These are phyloP conservation scores for Koerneria pararmatus DNA, from an alignment of 2,888 invertebrate genomes.

Conservation along the genomic window DNA sequence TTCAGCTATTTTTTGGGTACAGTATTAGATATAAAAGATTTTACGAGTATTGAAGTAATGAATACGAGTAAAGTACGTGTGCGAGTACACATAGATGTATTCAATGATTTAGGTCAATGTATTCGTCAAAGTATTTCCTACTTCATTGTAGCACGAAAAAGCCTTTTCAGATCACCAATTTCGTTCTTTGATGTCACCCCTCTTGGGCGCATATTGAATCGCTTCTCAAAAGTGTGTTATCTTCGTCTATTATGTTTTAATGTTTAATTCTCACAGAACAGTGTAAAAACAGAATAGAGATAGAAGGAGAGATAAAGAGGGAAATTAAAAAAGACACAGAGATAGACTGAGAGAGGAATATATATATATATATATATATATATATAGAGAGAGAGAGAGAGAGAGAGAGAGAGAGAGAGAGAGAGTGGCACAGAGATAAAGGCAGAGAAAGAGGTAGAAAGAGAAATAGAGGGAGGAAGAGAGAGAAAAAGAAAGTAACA, in stretches of 20 bases:
- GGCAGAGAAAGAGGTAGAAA: not conserved
- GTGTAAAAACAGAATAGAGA: too few species aligned
- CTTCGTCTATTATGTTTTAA: not conserved
- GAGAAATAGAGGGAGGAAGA: not conserved
- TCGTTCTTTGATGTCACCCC: slow-evolving; percentile 62
- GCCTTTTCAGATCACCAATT: slow-evolving; percentile 55
- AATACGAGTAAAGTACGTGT: too few species aligned
- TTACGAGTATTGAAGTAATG: not conserved
- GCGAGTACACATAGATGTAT: too few species aligned
- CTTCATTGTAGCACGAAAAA: not conserved
- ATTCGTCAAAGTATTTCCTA: not conserved
- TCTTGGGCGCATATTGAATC: slow-evolving; percentile 62
- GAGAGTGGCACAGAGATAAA: not conserved
- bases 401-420: not conserved
- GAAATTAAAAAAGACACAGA: too few species aligned
- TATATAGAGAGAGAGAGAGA: not conserved
- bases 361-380: not conserved
- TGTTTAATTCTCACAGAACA: too few species aligned
- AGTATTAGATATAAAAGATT: not conserved
- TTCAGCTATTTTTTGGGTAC: not conserved
- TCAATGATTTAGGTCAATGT: not conserved
- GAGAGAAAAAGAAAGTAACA: slow-evolving; percentile 11
- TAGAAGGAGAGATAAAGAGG: too few species aligned
- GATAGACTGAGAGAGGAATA: not conserved
- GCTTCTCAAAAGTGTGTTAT: slow-evolving; percentile 50